phyloP scores from a whole-genome alignment of 2,113 vertebrate genomes.

The Lota lota region DNA sequence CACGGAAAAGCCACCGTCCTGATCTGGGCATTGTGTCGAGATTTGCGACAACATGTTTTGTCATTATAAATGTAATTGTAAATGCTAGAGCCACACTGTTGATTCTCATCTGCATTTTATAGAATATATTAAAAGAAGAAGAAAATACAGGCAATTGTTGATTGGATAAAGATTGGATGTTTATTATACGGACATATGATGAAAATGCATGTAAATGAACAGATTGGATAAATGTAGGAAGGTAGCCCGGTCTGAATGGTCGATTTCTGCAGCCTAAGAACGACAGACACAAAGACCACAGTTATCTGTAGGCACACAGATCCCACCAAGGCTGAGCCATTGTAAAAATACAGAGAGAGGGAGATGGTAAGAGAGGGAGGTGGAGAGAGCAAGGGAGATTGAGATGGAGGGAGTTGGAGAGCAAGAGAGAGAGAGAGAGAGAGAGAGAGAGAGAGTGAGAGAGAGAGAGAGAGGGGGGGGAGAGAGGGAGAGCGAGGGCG shows the following conservation, averaged over 20 bases:
- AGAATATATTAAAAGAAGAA: conserved; percentile 10
- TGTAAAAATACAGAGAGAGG: conserved; percentile 48
- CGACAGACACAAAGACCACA: conserved; percentile 60
- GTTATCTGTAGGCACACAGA: conserved; percentile 68
- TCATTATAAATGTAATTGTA: conserved; percentile 21
- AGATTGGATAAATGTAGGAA: conserved; percentile 62
- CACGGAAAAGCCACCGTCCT: neutral
- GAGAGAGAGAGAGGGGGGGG: neutral
- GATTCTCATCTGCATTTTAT: conserved; percentile 29
- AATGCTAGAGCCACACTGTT: neutral
- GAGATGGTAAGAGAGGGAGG: conserved; percentile 21
- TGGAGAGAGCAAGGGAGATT: conserved; percentile 11
- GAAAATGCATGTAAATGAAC: conserved; percentile 59
- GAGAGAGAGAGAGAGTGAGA: neutral
- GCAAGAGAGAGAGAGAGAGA: neutral
- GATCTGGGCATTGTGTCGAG: neutral
- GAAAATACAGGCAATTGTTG: conserved; percentile 23
- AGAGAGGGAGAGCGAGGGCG: conserved; percentile 1
- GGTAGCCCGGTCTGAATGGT: conserved; percentile 54
- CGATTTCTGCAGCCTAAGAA: conserved; percentile 52
- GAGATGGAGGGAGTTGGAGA: neutral
- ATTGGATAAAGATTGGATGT: conserved; percentile 37
- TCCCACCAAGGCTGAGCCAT: conserved; percentile 63
- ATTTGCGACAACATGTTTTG: conserved; percentile 13
- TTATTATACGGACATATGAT: conserved; percentile 42